Percentiles rank a stretch among this genome's conserved stretches.
These are phyloP conservation scores for Ophioninae sp. DNA, from an alignment of 2,888 invertebrate species.

Conservation along the genomic window DNA sequence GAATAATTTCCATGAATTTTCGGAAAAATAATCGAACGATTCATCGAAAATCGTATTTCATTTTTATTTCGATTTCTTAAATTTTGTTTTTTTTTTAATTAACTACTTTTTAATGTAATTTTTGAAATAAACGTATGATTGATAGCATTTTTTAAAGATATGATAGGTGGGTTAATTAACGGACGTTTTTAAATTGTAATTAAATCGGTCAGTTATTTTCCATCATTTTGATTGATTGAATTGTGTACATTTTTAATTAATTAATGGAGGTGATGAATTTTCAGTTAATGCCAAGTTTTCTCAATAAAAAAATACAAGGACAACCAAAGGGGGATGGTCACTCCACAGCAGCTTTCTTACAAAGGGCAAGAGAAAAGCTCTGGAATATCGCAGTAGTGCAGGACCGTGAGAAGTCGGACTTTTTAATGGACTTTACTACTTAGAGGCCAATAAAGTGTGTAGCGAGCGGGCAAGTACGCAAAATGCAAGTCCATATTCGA, in stretches of 20 bases:
- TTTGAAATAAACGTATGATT: not conserved
- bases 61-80: not conserved
- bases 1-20: too few species aligned
- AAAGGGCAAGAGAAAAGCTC: conserved; percentile 36
- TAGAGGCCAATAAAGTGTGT: conserved; percentile 79
- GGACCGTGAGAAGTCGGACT: conserved; percentile 62
- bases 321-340: conserved; percentile 7
- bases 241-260: not conserved
- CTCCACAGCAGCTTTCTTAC: not conserved
- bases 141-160: too few species aligned
- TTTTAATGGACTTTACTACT: conserved; percentile 81
- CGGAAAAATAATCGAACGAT: too few species aligned
- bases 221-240: not conserved
- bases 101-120: not conserved
- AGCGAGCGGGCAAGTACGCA: conserved; percentile 23
- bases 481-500: conserved; percentile 14
- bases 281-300: not conserved
- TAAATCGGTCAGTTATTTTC: not conserved
- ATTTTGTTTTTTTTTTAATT: too few species aligned
- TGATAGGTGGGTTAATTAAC: too few species aligned
- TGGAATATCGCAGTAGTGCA: conserved; percentile 29
- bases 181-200: too few species aligned
- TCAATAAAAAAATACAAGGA: not conserved
- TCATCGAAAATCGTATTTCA: not conserved
- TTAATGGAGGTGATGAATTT: not conserved